phyloP scores from a whole-genome alignment of 2,113 vertebrate species.

The Pelecanus crispus region DNA sequence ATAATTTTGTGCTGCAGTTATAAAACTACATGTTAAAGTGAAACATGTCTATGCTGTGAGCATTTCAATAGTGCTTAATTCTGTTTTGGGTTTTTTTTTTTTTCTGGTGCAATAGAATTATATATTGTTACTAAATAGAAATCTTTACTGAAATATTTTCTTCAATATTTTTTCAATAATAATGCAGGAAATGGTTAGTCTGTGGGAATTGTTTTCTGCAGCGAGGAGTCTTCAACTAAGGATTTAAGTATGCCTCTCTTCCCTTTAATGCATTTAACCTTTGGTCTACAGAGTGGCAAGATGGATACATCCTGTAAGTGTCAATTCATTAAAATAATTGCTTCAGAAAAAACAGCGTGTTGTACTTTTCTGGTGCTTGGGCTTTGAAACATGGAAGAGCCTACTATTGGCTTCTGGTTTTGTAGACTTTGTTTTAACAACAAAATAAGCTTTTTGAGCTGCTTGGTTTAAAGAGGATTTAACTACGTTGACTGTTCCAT shows the following conservation, averaged over 20 bases:
- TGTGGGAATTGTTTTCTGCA: neutral
- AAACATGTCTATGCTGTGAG: neutral
- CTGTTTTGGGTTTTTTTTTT: neutral
- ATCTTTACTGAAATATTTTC: neutral
- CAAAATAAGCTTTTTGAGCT: neutral
- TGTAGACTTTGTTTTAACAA: neutral
- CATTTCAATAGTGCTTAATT: neutral
- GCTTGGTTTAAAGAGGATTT: neutral
- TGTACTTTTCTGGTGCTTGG: neutral
- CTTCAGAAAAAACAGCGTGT: neutral
- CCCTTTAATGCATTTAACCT: neutral
- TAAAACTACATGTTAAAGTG: neutral
- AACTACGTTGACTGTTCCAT: neutral
- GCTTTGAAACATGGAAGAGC: neutral
- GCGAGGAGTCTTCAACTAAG: neutral
- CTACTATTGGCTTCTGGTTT: neutral
- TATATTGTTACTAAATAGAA: slow-evolving; percentile 15
- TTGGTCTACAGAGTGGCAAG: neutral
- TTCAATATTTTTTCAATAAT: slow-evolving; percentile 23
- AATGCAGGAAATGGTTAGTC: neutral
- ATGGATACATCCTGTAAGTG: neutral
- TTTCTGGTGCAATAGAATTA: neutral
- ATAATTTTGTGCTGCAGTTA: neutral
- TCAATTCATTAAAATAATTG: neutral
- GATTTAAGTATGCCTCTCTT: neutral